Evolutionary conservation across 2,113 vertebrate genomes (phyloP).

Genomic region (Lampris megalopsis): DNA sequence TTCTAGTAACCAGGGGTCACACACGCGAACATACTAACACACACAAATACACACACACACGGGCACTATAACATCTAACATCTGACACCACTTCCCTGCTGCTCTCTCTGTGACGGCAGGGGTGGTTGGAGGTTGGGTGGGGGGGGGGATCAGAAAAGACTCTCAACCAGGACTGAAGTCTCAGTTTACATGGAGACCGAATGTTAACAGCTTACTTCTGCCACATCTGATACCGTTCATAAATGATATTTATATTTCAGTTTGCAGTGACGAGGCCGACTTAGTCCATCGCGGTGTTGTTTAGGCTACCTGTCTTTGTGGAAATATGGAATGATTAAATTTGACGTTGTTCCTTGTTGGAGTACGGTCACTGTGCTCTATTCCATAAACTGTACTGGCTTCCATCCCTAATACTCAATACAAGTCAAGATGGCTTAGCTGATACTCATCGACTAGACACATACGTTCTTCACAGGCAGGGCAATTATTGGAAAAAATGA

Average conservation of each 20-base stretch:
- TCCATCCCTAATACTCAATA: constrained; percentile 14
- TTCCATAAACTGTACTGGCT: constrained; percentile 18
- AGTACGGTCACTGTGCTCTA: not conserved
- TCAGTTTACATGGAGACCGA: constrained; percentile 65
- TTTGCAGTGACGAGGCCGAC: constrained; percentile 31
- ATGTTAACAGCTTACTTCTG: constrained; percentile 59
- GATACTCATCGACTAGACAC: constrained; percentile 24
- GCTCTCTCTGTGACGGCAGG: constrained; percentile 59
- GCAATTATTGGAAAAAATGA: too few relatives aligned
- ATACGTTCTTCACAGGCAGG: constrained; percentile 27
- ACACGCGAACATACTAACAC: constrained; percentile 23
- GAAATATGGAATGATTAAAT: constrained; percentile 35
- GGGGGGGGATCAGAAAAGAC: constrained; percentile 60
- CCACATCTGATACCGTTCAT: constrained; percentile 63
- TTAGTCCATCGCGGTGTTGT: constrained; percentile 23
- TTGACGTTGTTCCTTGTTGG: constrained; percentile 27
- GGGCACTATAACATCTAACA: constrained; percentile 61
- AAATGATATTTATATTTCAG: constrained; percentile 65
- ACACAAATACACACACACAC: constrained; percentile 26
- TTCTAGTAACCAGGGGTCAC: too few relatives aligned
- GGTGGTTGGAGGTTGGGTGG: not conserved
- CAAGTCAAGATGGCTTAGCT: not conserved
- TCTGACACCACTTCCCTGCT: constrained; percentile 68
- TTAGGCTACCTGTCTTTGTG: constrained; percentile 12
- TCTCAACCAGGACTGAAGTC: constrained; percentile 31